Base-by-base conservation (phyloP, 2,113 vertebrate species). In the Microcebus jonahi region DNA sequence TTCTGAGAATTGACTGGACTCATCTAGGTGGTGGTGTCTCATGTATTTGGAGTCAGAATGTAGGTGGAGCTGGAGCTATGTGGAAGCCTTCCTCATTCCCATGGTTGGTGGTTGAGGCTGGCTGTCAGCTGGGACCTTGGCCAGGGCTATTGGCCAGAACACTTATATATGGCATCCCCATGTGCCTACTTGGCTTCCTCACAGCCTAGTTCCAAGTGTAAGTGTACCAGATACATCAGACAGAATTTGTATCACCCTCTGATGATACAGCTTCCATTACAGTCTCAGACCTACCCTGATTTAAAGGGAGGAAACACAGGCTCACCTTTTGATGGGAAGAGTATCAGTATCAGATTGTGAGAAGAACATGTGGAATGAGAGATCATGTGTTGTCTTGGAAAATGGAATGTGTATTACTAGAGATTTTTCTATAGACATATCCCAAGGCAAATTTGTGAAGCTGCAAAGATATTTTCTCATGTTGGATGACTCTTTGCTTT, bases 381-480 rank as follows among this genome's bases (percentile, higher is more conserved):
- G 61, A 63, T 29, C 1, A 5, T 77, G 4, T 70, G 3, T 29
- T 67, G 55, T 96, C 31, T 96, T 94, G 53, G 85, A 63, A 92
- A 94, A 92, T 71, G 71, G 57, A 96, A 55, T 77, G 92, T 94
- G 65, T 27, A 45, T 96, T 61, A 92, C 23, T 91, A 27, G 70
- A 18, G 39, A 83, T 57, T 88, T 97, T 94, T 94, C 94, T 77
- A 34, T 91, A 91, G 81, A 63, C 45, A 29, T 91, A 83, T 79
- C 83, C 80, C 20, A 79, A 93, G 83, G 79, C 42, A 88, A 95
- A 82, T 90, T 70, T 97, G 65, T 92, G 93, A 97, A 83, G 45
- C 59, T 90, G 15, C 53, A 95, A 65, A 94, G 67, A 91, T 13
- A 85, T 91, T 96, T 97, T 89, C 67, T 20, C 65, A 68, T 88